Evolutionary conservation across 2,113 vertebrate genomes (phyloP).

Genomic region (Seriola rivoliana): DNA sequence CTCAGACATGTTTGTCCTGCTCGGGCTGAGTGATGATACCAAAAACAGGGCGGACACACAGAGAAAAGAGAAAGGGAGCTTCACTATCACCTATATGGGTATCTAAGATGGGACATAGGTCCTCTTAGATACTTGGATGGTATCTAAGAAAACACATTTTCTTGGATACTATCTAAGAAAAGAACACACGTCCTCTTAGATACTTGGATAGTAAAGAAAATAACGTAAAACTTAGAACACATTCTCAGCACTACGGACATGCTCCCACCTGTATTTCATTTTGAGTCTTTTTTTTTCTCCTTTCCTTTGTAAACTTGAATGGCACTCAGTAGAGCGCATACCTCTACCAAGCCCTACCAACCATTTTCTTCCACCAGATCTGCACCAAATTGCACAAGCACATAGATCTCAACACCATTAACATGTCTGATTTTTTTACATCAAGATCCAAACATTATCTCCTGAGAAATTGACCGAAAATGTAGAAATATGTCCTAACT

Average conservation of each 20-base stretch:
- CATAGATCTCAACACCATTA: no score
- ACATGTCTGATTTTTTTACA: no score
- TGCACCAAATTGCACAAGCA: no score
- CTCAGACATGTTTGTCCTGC: constrained; percentile 35
- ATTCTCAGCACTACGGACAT: no score
- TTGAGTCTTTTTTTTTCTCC: background rate
- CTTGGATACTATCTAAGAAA: background rate
- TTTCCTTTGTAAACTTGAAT: no score
- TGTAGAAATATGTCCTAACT: no score
- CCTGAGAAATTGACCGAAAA: no score
- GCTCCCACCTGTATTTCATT: background rate
- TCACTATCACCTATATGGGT: background rate
- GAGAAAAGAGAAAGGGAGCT: background rate
- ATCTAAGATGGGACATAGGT: background rate
- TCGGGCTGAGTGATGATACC: constrained; percentile 17
- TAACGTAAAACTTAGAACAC: no score
- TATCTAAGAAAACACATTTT: background rate
- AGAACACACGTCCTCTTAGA: background rate
- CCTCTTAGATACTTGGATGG: background rate
- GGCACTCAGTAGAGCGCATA: no score
- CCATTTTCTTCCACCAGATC: no score
- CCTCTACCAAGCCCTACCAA: no score
- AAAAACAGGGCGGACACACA: background rate
- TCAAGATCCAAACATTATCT: no score
- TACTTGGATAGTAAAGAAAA: background rate